Conservation (phyloP, 2,888 invertebrate species). For the Gisinianus flammeolus region DNA sequence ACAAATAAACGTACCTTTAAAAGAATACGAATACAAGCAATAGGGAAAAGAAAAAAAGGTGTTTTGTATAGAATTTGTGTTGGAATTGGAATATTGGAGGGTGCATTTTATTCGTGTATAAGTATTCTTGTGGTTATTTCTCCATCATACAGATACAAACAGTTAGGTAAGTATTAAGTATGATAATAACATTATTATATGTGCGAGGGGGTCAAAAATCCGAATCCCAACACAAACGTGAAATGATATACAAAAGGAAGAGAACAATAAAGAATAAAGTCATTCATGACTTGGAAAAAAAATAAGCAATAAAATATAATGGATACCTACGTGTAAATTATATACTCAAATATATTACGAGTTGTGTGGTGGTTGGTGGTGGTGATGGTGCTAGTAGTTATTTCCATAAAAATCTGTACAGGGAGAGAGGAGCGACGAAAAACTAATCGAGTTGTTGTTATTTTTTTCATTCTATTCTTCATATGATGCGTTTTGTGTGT, state of each 20-base stretch:
- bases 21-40: too few relatives aligned
- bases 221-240: neutral
- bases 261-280: constrained; percentile 18
- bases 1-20: neutral
- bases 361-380: neutral
- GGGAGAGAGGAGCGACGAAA: neutral
- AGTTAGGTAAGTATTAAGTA: neutral
- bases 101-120: neutral
- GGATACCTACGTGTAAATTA: constrained; percentile 28
- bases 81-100: neutral
- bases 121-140: neutral
- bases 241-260: neutral
- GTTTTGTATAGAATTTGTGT: neutral
- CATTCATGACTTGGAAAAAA: constrained; percentile 9
- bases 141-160: neutral
- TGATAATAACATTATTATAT: neutral
- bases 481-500: neutral
- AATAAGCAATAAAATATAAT: constrained; percentile 19
- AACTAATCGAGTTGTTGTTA: neutral
- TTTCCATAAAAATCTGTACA: constrained; percentile 17
- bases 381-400: neutral
- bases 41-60: too few relatives aligned
- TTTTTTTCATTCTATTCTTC: neutral
- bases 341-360: constrained; percentile 12
- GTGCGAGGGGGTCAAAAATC: neutral